Conservation (phyloP, 1,140 invertebrate genomes). For the Ceratosolen fusciceps region DNA sequence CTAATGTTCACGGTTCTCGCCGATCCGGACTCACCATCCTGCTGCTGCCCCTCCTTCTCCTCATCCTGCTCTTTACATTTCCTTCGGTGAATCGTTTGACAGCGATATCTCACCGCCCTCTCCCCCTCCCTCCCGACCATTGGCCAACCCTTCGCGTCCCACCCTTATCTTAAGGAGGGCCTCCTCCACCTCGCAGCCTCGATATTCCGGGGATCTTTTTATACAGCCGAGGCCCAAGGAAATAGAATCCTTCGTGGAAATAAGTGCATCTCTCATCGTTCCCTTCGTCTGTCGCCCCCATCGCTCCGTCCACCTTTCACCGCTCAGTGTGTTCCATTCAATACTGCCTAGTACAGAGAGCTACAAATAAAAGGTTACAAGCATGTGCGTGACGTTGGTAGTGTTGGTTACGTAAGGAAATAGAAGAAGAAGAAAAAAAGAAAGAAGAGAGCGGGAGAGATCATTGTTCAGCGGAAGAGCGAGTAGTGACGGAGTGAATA, state of each 20-base stretch:
- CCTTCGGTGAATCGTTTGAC: background rate
- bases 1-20: background rate
- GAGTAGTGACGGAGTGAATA: background rate
- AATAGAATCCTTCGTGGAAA: slow-evolving; percentile 7
- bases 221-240: background rate
- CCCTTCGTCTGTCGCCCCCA: too few relatives aligned
- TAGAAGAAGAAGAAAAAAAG: background rate
- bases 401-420: background rate
- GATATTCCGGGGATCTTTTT: too few relatives aligned
- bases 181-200: too few relatives aligned
- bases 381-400: background rate
- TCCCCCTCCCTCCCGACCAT: too few relatives aligned
- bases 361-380: background rate
- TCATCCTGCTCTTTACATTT: background rate
- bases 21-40: background rate
- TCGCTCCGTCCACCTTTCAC: too few relatives aligned
- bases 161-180: too few relatives aligned
- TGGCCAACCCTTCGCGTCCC: too few relatives aligned
- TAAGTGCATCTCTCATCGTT: too few relatives aligned
- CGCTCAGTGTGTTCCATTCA: background rate
- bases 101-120: too few relatives aligned
- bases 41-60: background rate
- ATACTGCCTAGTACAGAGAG: background rate
- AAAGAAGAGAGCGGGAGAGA: background rate
- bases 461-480: background rate